These are phyloP conservation scores for Mystacornis crossleyi DNA, from an alignment of 2,113 vertebrate species.

Conservation along the genomic window DNA sequence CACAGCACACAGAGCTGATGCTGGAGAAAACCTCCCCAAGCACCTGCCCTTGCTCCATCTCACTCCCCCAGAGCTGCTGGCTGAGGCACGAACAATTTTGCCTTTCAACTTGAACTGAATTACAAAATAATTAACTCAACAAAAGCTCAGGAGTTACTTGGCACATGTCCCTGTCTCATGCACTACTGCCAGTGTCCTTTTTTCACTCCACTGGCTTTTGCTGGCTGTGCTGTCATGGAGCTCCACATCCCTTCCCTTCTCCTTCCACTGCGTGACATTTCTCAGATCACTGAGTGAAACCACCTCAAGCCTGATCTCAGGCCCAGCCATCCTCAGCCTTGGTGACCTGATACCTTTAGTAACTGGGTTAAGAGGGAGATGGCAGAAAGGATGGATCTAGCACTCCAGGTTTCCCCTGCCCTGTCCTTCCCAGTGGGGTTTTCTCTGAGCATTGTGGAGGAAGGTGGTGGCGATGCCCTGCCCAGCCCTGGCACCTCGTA, in stretches of 20 bases:
- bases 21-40: not conserved
- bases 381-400: not conserved
- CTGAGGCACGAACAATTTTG: not conserved
- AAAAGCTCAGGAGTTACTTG: not conserved
- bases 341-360: rapidly evolving
- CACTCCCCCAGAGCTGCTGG: not conserved
- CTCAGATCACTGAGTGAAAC: rapidly evolving
- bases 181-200: not conserved
- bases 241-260: not conserved
- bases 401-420: not conserved
- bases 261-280: rapidly evolving
- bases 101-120: not conserved
- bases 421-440: rapidly evolving
- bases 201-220: not conserved
- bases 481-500: not conserved
- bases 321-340: not conserved
- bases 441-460: not conserved
- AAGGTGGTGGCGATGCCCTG: not conserved
- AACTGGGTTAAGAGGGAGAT: rapidly evolving
- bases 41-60: not conserved
- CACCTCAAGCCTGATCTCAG: rapidly evolving
- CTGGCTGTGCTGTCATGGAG: not conserved
- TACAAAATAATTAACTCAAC: not conserved
- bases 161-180: not conserved
- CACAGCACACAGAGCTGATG: not conserved